phyloP scores from a whole-genome alignment of 2,797 vertebrate genomes.

The Lateolabrax maculatus region DNA sequence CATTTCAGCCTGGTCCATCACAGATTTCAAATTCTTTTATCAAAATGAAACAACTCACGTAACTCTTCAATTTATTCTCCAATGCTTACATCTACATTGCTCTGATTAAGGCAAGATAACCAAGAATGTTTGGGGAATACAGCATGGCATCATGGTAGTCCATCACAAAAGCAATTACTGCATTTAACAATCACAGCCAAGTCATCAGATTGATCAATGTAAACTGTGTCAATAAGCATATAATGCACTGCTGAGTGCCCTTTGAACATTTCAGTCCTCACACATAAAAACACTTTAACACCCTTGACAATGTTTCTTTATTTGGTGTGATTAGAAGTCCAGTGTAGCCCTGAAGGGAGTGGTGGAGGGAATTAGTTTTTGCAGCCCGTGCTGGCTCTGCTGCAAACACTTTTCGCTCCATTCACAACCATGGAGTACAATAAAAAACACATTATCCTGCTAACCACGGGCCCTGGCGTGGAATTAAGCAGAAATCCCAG shows the following conservation, averaged over 20 bases:
- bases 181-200: not conserved
- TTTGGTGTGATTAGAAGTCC: constrained; percentile 28
- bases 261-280: constrained; percentile 18
- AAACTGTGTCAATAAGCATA: not conserved
- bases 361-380: constrained; percentile 16
- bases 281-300: constrained; percentile 11
- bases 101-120: not conserved
- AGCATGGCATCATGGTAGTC: not conserved
- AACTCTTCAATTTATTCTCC: not conserved
- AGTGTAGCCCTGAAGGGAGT: constrained; percentile 6
- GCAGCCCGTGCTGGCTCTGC: not conserved
- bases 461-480: constrained; percentile 49
- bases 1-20: no score
- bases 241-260: not conserved
- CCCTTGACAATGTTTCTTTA: constrained; percentile 7
- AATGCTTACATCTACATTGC: not conserved
- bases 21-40: not conserved
- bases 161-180: not conserved
- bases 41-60: not conserved
- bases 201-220: not conserved
- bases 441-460: constrained; percentile 32
- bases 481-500: constrained; percentile 67
- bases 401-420: constrained; percentile 32
- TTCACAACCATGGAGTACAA: constrained; percentile 21
- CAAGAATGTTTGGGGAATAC: not conserved